These are phyloP conservation scores for Poeciliopsis infans DNA, from an alignment of 2,797 vertebrate genomes.

Conservation along the genomic window DNA sequence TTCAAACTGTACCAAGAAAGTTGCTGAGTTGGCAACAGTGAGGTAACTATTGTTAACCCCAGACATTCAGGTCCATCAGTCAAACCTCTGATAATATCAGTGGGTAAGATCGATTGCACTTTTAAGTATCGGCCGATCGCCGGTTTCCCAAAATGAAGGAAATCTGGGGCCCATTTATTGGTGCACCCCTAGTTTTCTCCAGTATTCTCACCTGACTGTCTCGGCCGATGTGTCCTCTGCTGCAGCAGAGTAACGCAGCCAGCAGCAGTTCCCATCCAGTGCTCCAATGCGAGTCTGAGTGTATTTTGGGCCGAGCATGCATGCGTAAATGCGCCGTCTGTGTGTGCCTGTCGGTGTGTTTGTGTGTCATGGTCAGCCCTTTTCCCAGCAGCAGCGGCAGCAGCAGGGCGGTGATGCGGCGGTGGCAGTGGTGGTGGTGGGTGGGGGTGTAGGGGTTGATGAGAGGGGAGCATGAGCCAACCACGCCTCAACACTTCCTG, in stretches of 20 bases:
- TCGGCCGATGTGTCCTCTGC: constrained; percentile 6
- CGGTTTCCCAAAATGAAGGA: too few species aligned
- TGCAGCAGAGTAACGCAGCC: constrained; percentile 33
- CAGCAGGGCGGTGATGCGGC: constrained; percentile 74
- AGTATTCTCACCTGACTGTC: constrained; percentile 9
- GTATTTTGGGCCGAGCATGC: constrained; percentile 65
- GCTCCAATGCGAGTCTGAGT: constrained; percentile 40
- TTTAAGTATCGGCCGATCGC: too few species aligned
- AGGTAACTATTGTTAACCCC: too few species aligned
- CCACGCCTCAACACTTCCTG: constrained; percentile 78
- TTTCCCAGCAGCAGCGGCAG: constrained; percentile 79
- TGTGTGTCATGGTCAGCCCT: constrained; percentile 68
- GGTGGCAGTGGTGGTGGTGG: constrained; percentile 56
- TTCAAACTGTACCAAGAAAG: too few species aligned
- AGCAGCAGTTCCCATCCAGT: constrained; percentile 41
- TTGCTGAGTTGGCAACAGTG: too few species aligned
- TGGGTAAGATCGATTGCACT: too few species aligned
- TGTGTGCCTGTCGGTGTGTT: constrained; percentile 19
- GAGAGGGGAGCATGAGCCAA: constrained; percentile 73
- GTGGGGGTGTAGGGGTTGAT: constrained; percentile 58
- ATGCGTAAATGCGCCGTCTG: constrained; percentile 53
- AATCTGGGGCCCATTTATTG: too few species aligned
- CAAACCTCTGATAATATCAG: too few species aligned
- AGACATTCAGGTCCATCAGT: too few species aligned
- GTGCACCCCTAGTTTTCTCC: background rate